These are phyloP conservation scores for Dendrocopos noguchii DNA, from an alignment of 2,113 vertebrate species.

Conservation along the genomic window DNA sequence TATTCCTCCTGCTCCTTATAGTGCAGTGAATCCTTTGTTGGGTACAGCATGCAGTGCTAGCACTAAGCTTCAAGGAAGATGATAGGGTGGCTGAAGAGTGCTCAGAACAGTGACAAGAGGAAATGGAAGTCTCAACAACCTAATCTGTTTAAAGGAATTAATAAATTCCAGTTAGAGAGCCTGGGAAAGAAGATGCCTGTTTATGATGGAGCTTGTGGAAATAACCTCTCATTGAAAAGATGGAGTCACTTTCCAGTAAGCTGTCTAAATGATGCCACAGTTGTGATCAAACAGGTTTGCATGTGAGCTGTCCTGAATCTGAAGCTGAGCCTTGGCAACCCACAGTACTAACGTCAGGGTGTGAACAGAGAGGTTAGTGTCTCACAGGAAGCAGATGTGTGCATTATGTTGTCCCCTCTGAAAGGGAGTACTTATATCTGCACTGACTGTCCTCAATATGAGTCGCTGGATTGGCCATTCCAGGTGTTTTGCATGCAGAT, in stretches of 20 bases:
- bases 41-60: not conserved
- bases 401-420: not conserved
- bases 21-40: not conserved
- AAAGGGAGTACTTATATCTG: not conserved
- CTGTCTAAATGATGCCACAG: not conserved
- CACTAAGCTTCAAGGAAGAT: not conserved
- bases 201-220: not conserved
- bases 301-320: not conserved
- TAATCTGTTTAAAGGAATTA: not conserved
- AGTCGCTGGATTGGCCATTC: not conserved
- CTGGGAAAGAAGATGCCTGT: not conserved
- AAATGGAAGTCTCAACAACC: not conserved
- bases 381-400: not conserved
- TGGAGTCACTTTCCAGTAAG: not conserved
- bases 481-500: not conserved
- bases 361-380: not conserved
- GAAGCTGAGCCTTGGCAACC: not conserved
- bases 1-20: not conserved
- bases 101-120: not conserved
- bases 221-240: not conserved
- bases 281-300: not conserved
- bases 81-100: not conserved
- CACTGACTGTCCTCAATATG: not conserved
- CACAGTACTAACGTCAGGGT: not conserved
- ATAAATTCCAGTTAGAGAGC: not conserved